Evolutionary conservation across 2,113 vertebrate species (phyloP).

Genomic region (Platanista minor): DNA sequence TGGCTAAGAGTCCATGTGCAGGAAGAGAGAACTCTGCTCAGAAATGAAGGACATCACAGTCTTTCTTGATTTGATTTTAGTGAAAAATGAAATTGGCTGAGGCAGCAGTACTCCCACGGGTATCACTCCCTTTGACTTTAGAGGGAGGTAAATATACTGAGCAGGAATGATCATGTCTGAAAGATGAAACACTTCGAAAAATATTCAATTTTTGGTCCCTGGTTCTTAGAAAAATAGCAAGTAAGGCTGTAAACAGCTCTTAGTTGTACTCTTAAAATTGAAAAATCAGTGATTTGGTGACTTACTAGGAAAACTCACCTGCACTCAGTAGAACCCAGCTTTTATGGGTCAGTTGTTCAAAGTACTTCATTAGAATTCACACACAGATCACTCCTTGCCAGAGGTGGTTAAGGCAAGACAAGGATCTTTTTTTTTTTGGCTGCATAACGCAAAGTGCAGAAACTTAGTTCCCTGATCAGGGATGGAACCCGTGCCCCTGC

Average conservation of each 20-base stretch:
- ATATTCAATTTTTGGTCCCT: neutral
- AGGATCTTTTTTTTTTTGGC: neutral
- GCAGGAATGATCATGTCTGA: neutral
- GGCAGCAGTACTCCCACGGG: neutral
- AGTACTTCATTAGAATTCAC: neutral
- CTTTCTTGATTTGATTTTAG: neutral
- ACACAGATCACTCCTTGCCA: neutral
- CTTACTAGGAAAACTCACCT: neutral
- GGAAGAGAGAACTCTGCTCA: neutral
- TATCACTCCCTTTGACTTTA: neutral
- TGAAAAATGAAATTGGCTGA: neutral
- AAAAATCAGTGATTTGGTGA: neutral
- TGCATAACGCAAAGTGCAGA: too few relatives aligned
- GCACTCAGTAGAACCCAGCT: neutral
- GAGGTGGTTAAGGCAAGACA: neutral
- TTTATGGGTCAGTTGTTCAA: neutral
- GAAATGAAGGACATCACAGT: neutral
- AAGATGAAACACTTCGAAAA: neutral
- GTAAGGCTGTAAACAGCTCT: neutral
- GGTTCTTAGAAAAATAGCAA: neutral
- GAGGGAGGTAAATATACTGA: neutral
- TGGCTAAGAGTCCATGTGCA: neutral
- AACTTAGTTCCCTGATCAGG: too few relatives aligned
- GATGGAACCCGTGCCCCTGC: too few relatives aligned
- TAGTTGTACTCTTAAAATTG: neutral